phyloP scores from a whole-genome alignment of 2,888 invertebrate species.

The Eustalomyia histrio region DNA sequence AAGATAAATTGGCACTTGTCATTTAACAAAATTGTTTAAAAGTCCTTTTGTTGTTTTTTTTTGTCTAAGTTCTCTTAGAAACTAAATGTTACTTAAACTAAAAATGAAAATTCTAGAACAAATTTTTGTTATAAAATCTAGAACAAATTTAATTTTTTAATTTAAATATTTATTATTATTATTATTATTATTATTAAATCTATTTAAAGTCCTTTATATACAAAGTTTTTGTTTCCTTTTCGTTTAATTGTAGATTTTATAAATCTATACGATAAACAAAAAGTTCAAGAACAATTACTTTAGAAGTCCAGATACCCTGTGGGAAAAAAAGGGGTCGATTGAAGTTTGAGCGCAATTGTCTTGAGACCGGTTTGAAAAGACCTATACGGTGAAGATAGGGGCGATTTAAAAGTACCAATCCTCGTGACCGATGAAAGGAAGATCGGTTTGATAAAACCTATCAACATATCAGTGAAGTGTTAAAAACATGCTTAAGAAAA shows the following conservation, averaged over 20 bases:
- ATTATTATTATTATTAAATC: background rate
- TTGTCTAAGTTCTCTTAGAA: background rate
- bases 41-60: conserved; percentile 6
- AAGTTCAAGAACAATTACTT: conserved; percentile 32
- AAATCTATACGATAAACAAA: conserved; percentile 8
- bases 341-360: too few relatives aligned
- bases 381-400: too few relatives aligned
- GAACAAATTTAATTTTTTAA: background rate
- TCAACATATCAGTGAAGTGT: too few relatives aligned
- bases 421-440: too few relatives aligned
- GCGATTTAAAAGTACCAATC: too few relatives aligned
- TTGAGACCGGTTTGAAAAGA: too few relatives aligned
- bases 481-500: too few relatives aligned
- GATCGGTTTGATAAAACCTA: too few relatives aligned
- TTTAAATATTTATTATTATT: background rate
- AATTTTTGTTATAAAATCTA: background rate
- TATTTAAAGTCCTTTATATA: background rate
- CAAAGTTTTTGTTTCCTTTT: background rate
- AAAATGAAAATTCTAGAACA: background rate
- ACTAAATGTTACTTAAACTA: background rate
- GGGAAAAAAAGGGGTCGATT: too few relatives aligned
- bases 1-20: conserved; percentile 55
- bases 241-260: conserved; percentile 2
- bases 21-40: conserved; percentile 22
- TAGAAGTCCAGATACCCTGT: conserved; percentile 18